A percentile compares a stretch with the other conserved stretches of the same genome.
phyloP scores from a whole-genome alignment of 2,113 vertebrate genomes.

The Montifringilla adamsi region DNA sequence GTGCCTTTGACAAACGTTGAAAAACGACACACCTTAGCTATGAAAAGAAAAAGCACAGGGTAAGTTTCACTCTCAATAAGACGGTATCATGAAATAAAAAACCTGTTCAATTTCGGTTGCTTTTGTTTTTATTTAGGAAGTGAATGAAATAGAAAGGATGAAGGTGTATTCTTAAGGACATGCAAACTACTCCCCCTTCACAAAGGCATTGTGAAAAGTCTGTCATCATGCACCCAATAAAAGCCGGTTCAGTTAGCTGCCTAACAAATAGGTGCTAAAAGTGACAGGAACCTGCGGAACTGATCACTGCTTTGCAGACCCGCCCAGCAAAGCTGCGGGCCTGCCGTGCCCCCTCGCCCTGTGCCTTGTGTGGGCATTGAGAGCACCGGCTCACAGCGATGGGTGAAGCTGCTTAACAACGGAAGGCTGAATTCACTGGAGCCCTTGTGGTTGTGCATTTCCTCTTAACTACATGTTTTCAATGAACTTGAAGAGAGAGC shows the following conservation, averaged over 20 bases:
- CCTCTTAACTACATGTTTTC: not conserved
- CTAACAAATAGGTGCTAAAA: not conserved
- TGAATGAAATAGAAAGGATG: not conserved
- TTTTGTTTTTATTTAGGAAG: not conserved
- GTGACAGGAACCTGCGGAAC: not conserved
- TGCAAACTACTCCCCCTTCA: not conserved
- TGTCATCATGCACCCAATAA: not conserved
- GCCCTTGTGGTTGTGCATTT: not conserved
- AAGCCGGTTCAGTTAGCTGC: not conserved
- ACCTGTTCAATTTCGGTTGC: not conserved
- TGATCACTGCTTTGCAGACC: not conserved
- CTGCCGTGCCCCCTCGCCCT: accelerated
- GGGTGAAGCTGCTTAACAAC: not conserved
- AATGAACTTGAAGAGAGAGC: not conserved
- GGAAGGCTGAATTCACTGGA: not conserved
- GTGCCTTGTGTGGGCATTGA: not conserved
- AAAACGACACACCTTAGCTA: not conserved
- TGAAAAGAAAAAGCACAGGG: not conserved
- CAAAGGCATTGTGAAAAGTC: not conserved
- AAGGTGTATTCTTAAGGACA: not conserved
- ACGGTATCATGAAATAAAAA: not conserved
- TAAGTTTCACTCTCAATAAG: not conserved
- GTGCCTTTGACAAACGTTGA: not conserved
- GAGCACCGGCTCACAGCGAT: accelerated
- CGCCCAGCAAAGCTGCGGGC: not conserved